phyloP scores from a whole-genome alignment of 1,140 invertebrate genomes.

The Amphibalanus amphitrite region DNA sequence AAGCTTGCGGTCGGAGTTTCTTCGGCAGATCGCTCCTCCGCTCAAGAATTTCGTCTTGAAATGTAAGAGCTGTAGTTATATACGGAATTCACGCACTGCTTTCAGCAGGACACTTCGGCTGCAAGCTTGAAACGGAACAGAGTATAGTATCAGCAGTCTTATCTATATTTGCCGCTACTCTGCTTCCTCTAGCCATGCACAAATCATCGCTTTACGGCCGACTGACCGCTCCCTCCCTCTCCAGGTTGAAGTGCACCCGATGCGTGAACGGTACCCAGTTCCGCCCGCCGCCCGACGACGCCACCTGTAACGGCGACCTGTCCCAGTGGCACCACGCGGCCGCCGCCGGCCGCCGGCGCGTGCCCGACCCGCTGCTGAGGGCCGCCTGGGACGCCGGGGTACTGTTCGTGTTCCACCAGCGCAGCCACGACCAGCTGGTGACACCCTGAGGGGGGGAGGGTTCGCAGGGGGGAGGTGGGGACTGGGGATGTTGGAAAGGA shows the following conservation, averaged over 20 bases:
- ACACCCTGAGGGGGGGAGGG: not conserved
- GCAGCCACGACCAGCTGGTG: conserved; percentile 43
- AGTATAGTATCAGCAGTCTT: too few relatives aligned
- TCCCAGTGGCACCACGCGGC: conserved; percentile 88
- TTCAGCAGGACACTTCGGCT: too few relatives aligned
- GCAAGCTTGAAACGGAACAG: too few relatives aligned
- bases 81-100: too few relatives aligned
- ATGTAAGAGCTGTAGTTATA: too few relatives aligned
- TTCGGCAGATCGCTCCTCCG: too few relatives aligned
- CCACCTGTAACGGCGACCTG: conserved; percentile 86
- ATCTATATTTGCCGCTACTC: too few relatives aligned
- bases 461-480: not conserved
- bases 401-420: conserved; percentile 94
- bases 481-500: too few relatives aligned
- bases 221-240: conserved; percentile 15
- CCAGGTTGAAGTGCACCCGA: conserved; percentile 76
- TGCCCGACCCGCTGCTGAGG: conserved; percentile 65
- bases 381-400: conserved; percentile 70
- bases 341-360: conserved; percentile 52
- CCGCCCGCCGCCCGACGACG: conserved; percentile 64
- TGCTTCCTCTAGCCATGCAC: too few relatives aligned
- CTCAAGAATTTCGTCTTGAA: too few relatives aligned
- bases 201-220: not conserved
- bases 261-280: conserved; percentile 88
- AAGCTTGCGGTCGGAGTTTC: too few relatives aligned